A percentile compares a stretch with the other conserved stretches of the same genome.
These are phyloP conservation scores for Dolichopus griseipennis DNA, from an alignment of 2,888 invertebrate species.

Conservation along the genomic window DNA sequence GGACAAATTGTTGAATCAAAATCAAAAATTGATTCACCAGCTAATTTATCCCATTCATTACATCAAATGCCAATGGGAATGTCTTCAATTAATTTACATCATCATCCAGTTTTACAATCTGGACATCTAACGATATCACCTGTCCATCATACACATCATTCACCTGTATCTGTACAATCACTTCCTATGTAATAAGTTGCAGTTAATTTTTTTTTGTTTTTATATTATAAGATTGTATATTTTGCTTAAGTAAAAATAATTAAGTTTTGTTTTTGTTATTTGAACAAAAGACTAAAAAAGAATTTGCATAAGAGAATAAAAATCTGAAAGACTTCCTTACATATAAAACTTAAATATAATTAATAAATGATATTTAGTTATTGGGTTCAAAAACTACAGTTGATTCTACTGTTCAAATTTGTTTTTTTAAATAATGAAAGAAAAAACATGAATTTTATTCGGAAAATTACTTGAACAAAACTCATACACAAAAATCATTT, in stretches of 20 bases:
- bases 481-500: too few species aligned
- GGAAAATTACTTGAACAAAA: too few species aligned
- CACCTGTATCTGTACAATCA: slow-evolving; percentile 2
- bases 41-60: slow-evolving; percentile 38
- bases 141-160: background rate
- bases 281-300: background rate
- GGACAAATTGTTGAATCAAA: background rate
- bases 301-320: background rate
- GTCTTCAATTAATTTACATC: slow-evolving; percentile 45
- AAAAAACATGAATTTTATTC: too few species aligned
- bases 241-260: background rate
- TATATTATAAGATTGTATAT: background rate
- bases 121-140: slow-evolving; percentile 24
- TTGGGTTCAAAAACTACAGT: too few species aligned
- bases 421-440: too few species aligned
- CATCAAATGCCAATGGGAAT: slow-evolving; percentile 40
- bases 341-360: too few species aligned
- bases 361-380: too few species aligned
- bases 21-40: slow-evolving; percentile 26
- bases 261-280: background rate
- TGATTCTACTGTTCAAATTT: too few species aligned
- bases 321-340: background rate
- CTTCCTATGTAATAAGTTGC: background rate
- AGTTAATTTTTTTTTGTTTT: background rate
- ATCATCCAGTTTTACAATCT: slow-evolving; percentile 39